phyloP scores from a whole-genome alignment of 2,797 vertebrate species.

The Phrynocephalus forsythii region DNA sequence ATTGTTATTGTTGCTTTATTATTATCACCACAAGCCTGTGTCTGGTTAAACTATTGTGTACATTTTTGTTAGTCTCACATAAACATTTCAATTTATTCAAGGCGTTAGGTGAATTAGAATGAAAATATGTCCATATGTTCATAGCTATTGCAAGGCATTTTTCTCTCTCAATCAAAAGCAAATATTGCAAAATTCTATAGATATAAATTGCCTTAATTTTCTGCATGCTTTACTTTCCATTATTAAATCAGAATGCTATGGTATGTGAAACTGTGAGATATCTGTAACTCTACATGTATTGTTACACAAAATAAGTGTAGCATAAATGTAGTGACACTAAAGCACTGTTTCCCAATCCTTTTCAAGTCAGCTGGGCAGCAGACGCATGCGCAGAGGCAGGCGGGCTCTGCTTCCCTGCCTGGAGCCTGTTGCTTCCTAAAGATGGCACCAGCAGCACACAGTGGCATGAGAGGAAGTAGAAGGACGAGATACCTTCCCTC shows the following conservation, averaged over 20 bases:
- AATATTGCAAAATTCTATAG: constrained; percentile 19
- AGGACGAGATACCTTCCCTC: no score
- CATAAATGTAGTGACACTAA: neutral
- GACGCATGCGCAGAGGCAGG: no score
- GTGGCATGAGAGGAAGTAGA: no score
- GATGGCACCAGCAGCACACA: no score
- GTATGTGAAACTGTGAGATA: neutral
- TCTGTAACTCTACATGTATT: neutral
- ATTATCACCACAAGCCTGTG: no score
- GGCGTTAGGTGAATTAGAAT: constrained; percentile 51
- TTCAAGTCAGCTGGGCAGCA: no score
- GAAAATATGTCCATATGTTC: constrained; percentile 24
- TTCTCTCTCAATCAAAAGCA: constrained; percentile 7
- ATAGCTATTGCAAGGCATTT: constrained; percentile 27
- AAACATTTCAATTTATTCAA: constrained; percentile 59
- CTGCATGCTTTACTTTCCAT: neutral
- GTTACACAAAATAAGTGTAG: neutral
- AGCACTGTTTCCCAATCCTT: neutral
- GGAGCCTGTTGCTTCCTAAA: no score
- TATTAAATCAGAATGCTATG: neutral
- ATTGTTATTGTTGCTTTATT: no score
- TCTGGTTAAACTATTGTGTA: constrained; percentile 18
- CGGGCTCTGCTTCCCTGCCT: no score
- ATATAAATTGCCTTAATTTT: neutral
- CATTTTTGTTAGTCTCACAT: constrained; percentile 53